Evolutionary conservation across 2,797 vertebrate species (phyloP).

Genomic region (Thunnus albacares): DNA sequence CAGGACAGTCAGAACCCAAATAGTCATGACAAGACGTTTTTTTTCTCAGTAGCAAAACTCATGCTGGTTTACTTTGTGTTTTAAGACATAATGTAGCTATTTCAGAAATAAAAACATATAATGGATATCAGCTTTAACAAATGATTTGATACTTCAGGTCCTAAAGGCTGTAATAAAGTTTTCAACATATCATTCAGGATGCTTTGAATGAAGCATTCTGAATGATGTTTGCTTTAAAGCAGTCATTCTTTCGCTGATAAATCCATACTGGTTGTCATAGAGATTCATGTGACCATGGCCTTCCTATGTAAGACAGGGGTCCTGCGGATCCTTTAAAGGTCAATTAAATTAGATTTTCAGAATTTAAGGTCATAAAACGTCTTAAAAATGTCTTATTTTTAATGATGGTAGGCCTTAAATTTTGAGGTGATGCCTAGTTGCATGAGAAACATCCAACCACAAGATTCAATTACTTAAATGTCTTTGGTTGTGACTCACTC

Average conservation of each 20-base stretch:
- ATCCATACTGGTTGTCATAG: constrained; percentile 41
- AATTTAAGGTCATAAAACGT: no score
- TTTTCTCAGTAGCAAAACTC: constrained; percentile 17
- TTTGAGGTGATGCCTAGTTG: no score
- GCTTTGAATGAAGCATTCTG: background rate
- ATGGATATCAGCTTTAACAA: constrained; percentile 22
- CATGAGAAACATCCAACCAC: no score
- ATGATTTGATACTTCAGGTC: background rate
- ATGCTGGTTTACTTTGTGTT: constrained; percentile 24
- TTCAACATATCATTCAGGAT: constrained; percentile 11
- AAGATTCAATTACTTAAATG: no score
- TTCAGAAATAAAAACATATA: background rate
- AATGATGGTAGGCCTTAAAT: no score
- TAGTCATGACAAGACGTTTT: background rate
- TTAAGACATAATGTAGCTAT: background rate
- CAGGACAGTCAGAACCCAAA: background rate
- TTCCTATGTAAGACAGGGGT: background rate
- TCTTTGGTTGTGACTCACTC: no score
- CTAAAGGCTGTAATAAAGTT: background rate
- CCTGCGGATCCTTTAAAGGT: no score
- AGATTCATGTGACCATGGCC: constrained; percentile 12
- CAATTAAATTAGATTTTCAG: no score
- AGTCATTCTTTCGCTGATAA: constrained; percentile 11
- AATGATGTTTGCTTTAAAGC: background rate
- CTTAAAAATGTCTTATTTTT: no score